Base-by-base conservation (phyloP, 2,797 vertebrate genomes). In the Tauraco hartlaubi region DNA sequence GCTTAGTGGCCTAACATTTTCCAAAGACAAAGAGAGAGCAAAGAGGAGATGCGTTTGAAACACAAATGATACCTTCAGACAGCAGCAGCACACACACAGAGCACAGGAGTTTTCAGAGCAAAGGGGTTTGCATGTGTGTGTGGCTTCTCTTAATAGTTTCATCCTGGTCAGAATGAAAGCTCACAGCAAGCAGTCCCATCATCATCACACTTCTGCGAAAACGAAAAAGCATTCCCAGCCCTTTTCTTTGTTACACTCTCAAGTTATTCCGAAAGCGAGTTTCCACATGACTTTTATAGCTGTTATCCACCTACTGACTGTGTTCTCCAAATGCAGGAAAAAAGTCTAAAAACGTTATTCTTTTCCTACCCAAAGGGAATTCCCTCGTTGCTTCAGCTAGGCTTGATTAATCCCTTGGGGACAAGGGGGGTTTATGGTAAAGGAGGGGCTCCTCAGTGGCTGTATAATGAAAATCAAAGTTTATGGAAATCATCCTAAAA, bases 121-220 rank as follows among this genome's bases (percentile, higher is more conserved):
- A 95, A 90, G 33, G 72, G 61, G 15, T 33, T 48, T n/a, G 18
- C 1, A 3, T 16, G 44, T 51, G 29, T 54, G 76, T 55, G 76
- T 61, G 92, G 91, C 18, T 68, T 73, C 51, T 86, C 78, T 89
- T 89, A 78, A 78, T 87, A 96, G 94, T 92, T 94, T 94, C 91
- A 88, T 81, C 76, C 88, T 2, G 8, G 92, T 90, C 15, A n/a
- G 95, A 95, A 95, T 21, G 12, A 61, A 97, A 96, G 90, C 73
- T 94, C 96, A 90, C 94, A 94, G 96, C 56, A 49, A 96, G 95
- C 63, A 82, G 55, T 91, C 80, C 80, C 90, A 88, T 85, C 90
- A 96, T 76, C 69, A 93, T 82, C 69, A 93, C 52, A 74, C 67
- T 94, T 61, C 66, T 91, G 83, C 8, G 15, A 85, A 89, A 94